Evolutionary conservation across 2,888 invertebrate genomes (phyloP), one percentile per base, ranked within the genome.

Genomic region (Cerceris rybyensis): DNA sequence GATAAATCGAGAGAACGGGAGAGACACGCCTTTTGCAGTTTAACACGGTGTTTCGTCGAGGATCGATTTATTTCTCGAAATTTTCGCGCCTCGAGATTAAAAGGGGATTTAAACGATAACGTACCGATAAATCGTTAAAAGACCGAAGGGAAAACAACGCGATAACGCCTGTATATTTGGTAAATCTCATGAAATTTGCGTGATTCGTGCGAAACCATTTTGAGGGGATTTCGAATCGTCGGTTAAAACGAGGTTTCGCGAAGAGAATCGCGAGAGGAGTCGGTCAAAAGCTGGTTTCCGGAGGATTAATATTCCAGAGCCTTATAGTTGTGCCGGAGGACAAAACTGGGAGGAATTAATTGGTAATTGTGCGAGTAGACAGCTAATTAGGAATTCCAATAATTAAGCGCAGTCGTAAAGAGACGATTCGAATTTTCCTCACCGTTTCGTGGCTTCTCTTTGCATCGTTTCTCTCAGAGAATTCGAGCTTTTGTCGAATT

Each of bases 331-430:
- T 50, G 39, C 17, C 17, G 50, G 39, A 39, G 39, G 43, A 69
- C 52, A 67, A 70, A 60, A 50, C 64, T 14, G n/a, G 61, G 50
- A 52, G 50, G 39, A 67, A 78, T 80, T 83, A 83, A 83, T 80
- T 72, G 80, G 58, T 70, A 71, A 80, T 84, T 85, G 80, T 73
- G 70, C 60, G 67, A 60, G 41, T 46, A 69, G 16, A 57, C 58
- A 63, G 75, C 64, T 85, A 84, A 84, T 84, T 85, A 78, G 63
- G 64, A 52, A 70, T 66, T 70, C 39, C 54, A 71, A 78, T 84
- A 82, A 84, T 80, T 73, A 66, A 54, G 28, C 57, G 58, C 39
- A 41, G 8, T 41, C 58, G 16, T 14, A 41, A 66, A 59, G 61
- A 43, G 50, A 46, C 52, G 1, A 52, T 59, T 2, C 54, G 14